Evolutionary conservation across 2,888 invertebrate genomes (phyloP).

Genomic region (Anticlea derivata): DNA sequence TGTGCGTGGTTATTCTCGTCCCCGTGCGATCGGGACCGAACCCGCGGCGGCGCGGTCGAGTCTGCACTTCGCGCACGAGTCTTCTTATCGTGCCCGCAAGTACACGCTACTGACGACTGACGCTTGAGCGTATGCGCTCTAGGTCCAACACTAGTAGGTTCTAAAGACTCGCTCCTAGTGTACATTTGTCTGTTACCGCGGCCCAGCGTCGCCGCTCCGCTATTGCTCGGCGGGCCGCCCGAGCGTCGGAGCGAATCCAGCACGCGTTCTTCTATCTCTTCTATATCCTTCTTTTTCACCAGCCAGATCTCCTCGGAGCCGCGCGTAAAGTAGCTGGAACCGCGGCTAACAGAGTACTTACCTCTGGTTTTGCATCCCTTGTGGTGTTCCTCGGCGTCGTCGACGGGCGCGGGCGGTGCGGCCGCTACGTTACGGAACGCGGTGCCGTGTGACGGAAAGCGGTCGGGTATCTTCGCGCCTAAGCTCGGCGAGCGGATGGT

Average conservation of each 20-base stretch:
- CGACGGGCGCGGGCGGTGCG: constrained; percentile 60
- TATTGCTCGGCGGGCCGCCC: constrained; percentile 54
- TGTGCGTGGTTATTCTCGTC: constrained; percentile 64
- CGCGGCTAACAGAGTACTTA: constrained; percentile 73
- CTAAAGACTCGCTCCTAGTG: constrained; percentile 72
- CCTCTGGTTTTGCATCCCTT: constrained; percentile 69
- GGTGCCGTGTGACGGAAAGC: constrained; percentile 76
- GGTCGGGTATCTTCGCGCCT: constrained; percentile 69
- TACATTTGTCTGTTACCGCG: constrained; percentile 68
- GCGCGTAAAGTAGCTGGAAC: constrained; percentile 75
- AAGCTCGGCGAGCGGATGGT: constrained; percentile 76
- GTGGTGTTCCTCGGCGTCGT: constrained; percentile 64
- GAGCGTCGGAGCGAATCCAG: constrained; percentile 73
- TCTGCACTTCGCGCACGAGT: constrained; percentile 61
- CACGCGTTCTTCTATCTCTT: constrained; percentile 76
- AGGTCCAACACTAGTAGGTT: constrained; percentile 63
- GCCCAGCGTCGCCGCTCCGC: constrained; percentile 60
- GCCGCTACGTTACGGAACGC: constrained; percentile 77
- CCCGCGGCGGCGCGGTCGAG: constrained; percentile 53
- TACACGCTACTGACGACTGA: constrained; percentile 75
- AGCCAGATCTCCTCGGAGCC: constrained; percentile 80
- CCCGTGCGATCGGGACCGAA: constrained; percentile 71
- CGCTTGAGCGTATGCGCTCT: constrained; percentile 69
- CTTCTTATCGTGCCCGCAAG: constrained; percentile 77
- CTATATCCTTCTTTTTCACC: constrained; percentile 80